These are phyloP conservation scores for Arremon aurantiirostris DNA, from an alignment of 2,797 vertebrate genomes.

Conservation along the genomic window DNA sequence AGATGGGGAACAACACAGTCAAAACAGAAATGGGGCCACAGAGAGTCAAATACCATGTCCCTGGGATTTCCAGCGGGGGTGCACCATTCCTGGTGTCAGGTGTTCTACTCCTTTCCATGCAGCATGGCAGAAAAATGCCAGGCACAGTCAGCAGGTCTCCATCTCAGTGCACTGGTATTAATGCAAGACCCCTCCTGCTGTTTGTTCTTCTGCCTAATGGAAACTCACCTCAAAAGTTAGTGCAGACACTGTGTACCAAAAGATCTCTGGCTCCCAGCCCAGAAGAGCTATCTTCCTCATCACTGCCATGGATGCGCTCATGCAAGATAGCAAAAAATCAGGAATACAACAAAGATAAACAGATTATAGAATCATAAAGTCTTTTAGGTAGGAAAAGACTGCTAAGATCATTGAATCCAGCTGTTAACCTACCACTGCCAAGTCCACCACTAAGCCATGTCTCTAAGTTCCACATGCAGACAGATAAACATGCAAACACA, in stretches of 20 bases:
- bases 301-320: neutral
- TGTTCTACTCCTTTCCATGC: neutral
- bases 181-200: neutral
- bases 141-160: neutral
- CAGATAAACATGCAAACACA: neutral
- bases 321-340: neutral
- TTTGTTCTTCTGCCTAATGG: neutral
- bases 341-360: neutral
- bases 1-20: neutral
- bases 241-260: neutral
- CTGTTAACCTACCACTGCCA: neutral
- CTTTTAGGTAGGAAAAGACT: neutral
- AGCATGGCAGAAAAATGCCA: neutral
- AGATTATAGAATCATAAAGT: neutral
- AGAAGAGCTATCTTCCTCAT: neutral
- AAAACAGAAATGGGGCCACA: neutral
- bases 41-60: neutral
- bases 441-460: neutral
- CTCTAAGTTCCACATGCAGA: neutral
- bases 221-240: neutral
- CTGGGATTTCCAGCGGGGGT: neutral
- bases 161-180: neutral
- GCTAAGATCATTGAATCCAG: neutral
- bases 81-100: neutral
- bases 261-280: neutral